A percentile compares a stretch with the other conserved stretches of the same genome.
Evolutionary conservation across 2,888 invertebrate species (phyloP).

Genomic region (Mythimna lalbum): DNA sequence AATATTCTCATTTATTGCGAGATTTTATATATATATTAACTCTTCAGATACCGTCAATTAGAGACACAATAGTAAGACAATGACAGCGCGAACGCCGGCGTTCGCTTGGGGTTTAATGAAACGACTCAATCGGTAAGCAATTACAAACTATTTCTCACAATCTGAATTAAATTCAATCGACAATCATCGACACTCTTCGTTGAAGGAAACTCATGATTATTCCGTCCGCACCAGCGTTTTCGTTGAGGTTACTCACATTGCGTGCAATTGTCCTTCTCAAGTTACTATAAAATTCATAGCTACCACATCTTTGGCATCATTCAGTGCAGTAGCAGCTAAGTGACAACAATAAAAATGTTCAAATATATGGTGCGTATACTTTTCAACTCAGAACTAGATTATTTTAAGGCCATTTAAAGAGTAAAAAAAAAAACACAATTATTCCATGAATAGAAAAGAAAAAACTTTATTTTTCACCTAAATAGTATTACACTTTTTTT

Average conservation of each 20-base stretch:
- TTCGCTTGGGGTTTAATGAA: too few relatives aligned
- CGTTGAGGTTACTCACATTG: constrained; percentile 65
- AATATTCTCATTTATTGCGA: too few relatives aligned
- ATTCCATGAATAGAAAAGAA: too few relatives aligned
- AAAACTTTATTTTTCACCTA: too few relatives aligned
- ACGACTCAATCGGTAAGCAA: neutral
- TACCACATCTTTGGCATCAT: constrained; percentile 68
- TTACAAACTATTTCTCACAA: neutral
- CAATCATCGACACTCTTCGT: constrained; percentile 20
- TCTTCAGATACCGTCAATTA: too few relatives aligned
- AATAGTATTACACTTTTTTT: too few relatives aligned
- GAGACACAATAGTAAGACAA: too few relatives aligned
- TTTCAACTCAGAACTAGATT: neutral
- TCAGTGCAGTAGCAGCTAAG: constrained; percentile 69
- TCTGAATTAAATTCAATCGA: constrained; percentile 3
- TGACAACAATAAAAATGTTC: constrained; percentile 80
- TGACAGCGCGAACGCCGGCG: too few relatives aligned
- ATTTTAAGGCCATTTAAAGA: neutral
- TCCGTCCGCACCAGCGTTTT: constrained; percentile 49
- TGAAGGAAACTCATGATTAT: constrained; percentile 66
- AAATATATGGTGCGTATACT: constrained; percentile 79
- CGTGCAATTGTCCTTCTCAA: constrained; percentile 72
- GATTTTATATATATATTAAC: neutral
- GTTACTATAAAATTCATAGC: constrained; percentile 73
- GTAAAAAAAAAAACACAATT: neutral